A percentile compares a stretch with the other conserved stretches of the same genome.
phyloP scores from a whole-genome alignment of 2,113 vertebrate genomes.

The Aptenodytes patagonicus region DNA sequence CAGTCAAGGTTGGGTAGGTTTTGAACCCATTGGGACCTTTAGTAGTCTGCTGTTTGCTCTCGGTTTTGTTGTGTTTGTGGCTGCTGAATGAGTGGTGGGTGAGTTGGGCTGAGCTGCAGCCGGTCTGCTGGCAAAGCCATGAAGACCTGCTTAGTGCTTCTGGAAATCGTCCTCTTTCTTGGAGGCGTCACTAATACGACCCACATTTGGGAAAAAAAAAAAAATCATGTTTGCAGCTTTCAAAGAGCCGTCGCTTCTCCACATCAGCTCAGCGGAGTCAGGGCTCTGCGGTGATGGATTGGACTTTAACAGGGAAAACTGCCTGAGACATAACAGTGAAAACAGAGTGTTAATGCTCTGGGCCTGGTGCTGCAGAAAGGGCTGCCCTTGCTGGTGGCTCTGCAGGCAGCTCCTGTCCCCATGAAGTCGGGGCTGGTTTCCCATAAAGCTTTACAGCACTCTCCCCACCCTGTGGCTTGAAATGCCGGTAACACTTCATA shows the following conservation, averaged over 20 bases:
- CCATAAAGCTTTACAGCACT: background rate
- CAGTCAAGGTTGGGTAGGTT: background rate
- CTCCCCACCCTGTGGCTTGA: background rate
- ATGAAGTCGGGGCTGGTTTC: background rate
- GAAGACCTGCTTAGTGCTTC: background rate
- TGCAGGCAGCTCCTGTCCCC: background rate
- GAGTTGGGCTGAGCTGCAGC: background rate
- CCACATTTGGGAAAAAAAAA: background rate
- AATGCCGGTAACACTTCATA: accelerated
- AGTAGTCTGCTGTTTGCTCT: background rate
- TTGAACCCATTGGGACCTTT: background rate
- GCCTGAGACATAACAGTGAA: background rate
- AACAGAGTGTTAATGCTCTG: constrained; percentile 29
- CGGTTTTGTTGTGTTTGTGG: background rate
- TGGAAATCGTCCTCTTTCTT: background rate
- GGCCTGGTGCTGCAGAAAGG: background rate
- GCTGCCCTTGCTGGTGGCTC: background rate
- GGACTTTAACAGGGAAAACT: constrained; percentile 1
- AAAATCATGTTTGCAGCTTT: background rate
- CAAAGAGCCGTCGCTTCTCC: background rate
- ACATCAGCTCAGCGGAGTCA: accelerated
- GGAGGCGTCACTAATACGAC: background rate
- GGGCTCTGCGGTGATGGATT: background rate
- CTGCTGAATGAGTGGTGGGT: background rate
- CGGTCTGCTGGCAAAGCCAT: accelerated